Conservation (phyloP, 2,113 vertebrate genomes). For the Mastomys coucha region DNA sequence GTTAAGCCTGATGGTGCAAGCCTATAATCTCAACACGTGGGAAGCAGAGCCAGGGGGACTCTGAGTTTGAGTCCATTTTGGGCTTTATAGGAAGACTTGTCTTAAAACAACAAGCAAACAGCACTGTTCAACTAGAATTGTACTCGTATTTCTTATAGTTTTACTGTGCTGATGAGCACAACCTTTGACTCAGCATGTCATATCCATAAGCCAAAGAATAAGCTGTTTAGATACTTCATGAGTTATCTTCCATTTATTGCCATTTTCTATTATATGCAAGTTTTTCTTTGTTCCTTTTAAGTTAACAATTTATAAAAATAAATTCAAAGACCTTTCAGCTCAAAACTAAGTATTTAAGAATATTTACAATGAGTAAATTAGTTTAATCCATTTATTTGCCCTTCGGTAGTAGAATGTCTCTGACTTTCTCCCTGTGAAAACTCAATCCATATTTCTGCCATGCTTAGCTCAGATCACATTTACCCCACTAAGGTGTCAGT, state of each 20-base stretch:
- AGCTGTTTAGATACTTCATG: neutral
- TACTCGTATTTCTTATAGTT: slow-evolving; percentile 31
- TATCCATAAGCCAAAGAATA: neutral
- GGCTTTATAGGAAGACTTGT: neutral
- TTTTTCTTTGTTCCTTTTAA: slow-evolving; percentile 18
- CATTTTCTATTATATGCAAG: neutral
- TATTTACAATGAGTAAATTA: slow-evolving; percentile 2
- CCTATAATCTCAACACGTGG: neutral
- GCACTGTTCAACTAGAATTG: neutral
- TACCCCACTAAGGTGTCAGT: neutral
- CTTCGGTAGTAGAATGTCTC: neutral
- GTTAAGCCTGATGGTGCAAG: neutral
- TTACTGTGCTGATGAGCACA: neutral
- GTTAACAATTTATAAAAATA: neutral
- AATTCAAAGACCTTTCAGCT: neutral
- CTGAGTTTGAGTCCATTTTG: neutral
- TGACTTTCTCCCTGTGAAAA: slow-evolving; percentile 4
- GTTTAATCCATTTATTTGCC: neutral
- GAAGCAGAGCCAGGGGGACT: neutral
- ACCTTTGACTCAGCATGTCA: slow-evolving; percentile 6
- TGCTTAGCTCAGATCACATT: slow-evolving; percentile 1
- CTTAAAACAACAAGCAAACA: neutral
- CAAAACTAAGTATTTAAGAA: slow-evolving; percentile 47
- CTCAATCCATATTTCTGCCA: neutral
- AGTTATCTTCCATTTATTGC: neutral